Percentiles rank a stretch among this genome's conserved stretches.
These are phyloP conservation scores for Incurvaria masculella DNA, from an alignment of 2,888 invertebrate species.

Conservation along the genomic window DNA sequence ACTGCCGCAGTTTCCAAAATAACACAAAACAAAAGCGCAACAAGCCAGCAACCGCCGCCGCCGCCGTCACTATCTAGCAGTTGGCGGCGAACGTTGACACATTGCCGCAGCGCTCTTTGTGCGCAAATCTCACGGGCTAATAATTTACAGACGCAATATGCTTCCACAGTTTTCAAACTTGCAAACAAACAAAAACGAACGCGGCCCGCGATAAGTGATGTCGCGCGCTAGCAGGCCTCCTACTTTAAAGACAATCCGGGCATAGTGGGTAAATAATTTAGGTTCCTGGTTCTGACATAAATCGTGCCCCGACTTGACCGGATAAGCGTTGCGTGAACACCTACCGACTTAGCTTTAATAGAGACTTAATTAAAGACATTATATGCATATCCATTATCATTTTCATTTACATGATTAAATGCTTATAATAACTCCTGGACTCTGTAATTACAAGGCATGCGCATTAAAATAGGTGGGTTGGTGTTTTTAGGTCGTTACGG, in stretches of 20 bases:
- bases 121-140: constrained; percentile 50
- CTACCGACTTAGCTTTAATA: no score
- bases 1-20: no score
- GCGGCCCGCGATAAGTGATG: constrained; percentile 47
- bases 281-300: constrained; percentile 10
- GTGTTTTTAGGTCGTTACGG: no score
- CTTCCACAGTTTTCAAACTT: constrained; percentile 42
- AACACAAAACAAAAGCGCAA: constrained; percentile 19
- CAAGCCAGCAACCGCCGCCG: constrained; percentile 44
- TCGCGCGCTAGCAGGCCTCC: constrained; percentile 32
- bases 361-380: no score
- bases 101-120: constrained; percentile 49
- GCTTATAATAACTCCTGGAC: no score
- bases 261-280: constrained; percentile 12
- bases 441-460: no score
- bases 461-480: no score
- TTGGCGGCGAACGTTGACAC: constrained; percentile 47
- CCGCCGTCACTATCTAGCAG: neutral
- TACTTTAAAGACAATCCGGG: constrained; percentile 37
- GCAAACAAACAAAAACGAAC: constrained; percentile 43
- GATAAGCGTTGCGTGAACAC: no score
- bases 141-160: constrained; percentile 52
- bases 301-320: no score
- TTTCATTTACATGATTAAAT: no score
- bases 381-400: no score